Conservation (phyloP, 2,113 vertebrate genomes). For the Vulpes ferrilata region DNA sequence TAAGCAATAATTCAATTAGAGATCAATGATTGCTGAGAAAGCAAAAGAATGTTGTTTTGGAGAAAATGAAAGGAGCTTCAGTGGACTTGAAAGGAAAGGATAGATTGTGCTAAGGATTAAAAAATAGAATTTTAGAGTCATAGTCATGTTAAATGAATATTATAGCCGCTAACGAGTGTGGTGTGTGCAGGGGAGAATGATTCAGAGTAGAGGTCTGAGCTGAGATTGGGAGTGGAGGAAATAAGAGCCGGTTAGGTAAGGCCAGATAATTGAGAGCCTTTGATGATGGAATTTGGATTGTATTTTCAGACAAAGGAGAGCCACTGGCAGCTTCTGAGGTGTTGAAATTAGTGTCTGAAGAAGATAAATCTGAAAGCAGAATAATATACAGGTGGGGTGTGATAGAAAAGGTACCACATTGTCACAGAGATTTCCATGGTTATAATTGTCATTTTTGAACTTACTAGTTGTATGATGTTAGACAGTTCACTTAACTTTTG, state of each 20-base stretch:
- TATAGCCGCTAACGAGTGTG: neutral
- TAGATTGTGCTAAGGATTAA: neutral
- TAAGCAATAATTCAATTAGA: neutral
- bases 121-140: neutral
- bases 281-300: neutral
- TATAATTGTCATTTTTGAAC: slow-evolving; percentile 40
- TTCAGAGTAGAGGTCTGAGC: neutral
- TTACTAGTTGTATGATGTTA: neutral
- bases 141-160: neutral
- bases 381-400: neutral
- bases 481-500: neutral
- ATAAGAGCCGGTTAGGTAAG: neutral
- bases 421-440: slow-evolving; percentile 30
- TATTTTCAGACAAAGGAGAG: slow-evolving; percentile 43
- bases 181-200: neutral
- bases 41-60: neutral
- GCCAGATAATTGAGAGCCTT: neutral
- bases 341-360: slow-evolving; percentile 19
- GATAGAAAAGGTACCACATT: slow-evolving; percentile 14
- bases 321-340: neutral
- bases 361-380: slow-evolving; percentile 40
- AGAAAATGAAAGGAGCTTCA: slow-evolving; percentile 10
- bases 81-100: neutral
- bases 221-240: neutral
- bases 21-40: neutral